Evolutionary conservation across 2,113 vertebrate genomes (phyloP), one percentile per base, ranked within the genome.

Genomic region (Meriones unguiculatus): DNA sequence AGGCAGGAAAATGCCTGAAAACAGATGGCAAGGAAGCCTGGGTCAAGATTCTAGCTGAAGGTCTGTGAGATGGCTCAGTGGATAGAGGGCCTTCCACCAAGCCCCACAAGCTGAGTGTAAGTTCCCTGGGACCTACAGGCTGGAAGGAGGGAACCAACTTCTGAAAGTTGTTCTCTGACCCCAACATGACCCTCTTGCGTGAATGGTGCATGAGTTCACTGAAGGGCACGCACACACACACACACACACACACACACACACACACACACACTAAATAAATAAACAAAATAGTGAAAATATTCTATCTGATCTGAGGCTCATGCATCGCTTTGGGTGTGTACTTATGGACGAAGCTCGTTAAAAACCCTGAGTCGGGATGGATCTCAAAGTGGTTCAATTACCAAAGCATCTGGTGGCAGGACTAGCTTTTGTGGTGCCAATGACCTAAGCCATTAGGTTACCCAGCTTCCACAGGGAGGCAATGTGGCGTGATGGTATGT

Each of bases 141-240:
- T 50, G 25, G 38, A 65, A 85, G 59, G 59, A 84, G 81, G 65
- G 59, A 85, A 41, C 14, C 82, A 86, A 32, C 15, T 67, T 65
- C 28, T 30, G 9, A 32, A 86, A 67, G 62, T 22, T 67, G 38
- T 86, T 62, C 62, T 86, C 62, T 86, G 62, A 32, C 62, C 8
- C 50, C 62, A 67, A 32, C 62, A 67, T 50, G 41, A 32, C 2
- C 64, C 14, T 64, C 1, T 30, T 41, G 59, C 59, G 18, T 30
- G 6, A 2, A 41, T 64, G 59, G 18, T 30, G 6, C 5, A 41
- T 64, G 59, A 84, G 59, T 57, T 64, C 32, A n/a, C 32, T 32
- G 52, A 81, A 59, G 52, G 52, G 54, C 2, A 22, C 1, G 4
- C 18, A 0, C 5, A 0, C 15, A 6, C 10, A 0, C 32, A 1